Percentiles rank a stretch among this genome's conserved stretches.
These are phyloP conservation scores for Amblyopsis rosae DNA, from an alignment of 2,113 vertebrate genomes.

Conservation along the genomic window DNA sequence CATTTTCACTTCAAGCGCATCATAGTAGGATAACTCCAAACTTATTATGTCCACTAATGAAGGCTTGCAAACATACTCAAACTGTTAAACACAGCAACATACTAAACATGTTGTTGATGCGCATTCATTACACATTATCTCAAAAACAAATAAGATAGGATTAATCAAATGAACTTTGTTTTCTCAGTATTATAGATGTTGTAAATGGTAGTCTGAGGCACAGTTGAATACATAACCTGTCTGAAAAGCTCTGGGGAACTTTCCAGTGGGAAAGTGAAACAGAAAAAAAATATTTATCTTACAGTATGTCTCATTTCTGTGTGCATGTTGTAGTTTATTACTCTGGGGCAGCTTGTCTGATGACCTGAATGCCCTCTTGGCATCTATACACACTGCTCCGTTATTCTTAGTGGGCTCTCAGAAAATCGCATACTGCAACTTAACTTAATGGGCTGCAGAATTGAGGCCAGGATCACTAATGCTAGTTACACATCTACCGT, in stretches of 20 bases:
- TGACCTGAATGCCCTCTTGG: too few relatives aligned
- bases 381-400: too few relatives aligned
- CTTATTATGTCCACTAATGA: too few relatives aligned
- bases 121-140: not conserved
- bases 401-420: not conserved
- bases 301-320: too few relatives aligned
- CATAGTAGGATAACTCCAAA: too few relatives aligned
- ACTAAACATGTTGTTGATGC: not conserved
- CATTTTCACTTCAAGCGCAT: too few relatives aligned
- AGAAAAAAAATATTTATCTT: too few relatives aligned
- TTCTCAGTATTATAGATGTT: not conserved
- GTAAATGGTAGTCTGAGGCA: too few relatives aligned
- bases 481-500: slow-evolving; percentile 42
- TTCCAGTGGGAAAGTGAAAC: not conserved
- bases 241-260: not conserved
- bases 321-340: too few relatives aligned
- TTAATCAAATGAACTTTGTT: not conserved
- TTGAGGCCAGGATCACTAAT: slow-evolving; percentile 37
- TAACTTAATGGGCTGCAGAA: not conserved
- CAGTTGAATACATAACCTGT: not conserved
- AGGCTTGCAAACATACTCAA: not conserved
- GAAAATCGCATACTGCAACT: too few relatives aligned
- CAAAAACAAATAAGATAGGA: too few relatives aligned
- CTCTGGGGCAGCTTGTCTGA: too few relatives aligned
- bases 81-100: not conserved